phyloP scores from a whole-genome alignment of 2,888 invertebrate species.

The Acronicta leporina region DNA sequence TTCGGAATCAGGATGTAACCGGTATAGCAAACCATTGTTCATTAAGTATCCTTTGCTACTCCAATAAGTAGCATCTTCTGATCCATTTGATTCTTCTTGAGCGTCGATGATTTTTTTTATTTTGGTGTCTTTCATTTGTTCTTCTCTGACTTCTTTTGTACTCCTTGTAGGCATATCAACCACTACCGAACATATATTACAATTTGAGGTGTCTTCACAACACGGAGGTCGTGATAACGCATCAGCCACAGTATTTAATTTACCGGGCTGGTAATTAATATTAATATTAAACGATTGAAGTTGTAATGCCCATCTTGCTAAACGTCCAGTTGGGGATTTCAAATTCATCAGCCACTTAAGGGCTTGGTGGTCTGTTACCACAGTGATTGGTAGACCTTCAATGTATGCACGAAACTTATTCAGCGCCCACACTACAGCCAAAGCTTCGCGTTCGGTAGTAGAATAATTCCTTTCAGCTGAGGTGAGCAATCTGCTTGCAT shows the following conservation, averaged over 20 bases:
- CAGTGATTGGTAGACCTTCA: conserved; percentile 15
- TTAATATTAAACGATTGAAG: conserved; percentile 36
- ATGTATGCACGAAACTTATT: conserved; percentile 5
- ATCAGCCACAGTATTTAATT: conserved; percentile 42
- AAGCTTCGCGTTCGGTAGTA: conserved; percentile 23
- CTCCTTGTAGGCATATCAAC: conserved; percentile 10
- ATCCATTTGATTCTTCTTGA: conserved; percentile 1
- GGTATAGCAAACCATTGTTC: conserved; percentile 17
- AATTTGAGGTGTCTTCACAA: neutral
- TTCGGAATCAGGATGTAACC: conserved; percentile 5
- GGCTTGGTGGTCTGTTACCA: conserved; percentile 20
- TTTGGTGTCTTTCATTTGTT: conserved; percentile 9
- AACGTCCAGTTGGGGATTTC: conserved; percentile 10
- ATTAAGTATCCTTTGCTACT: conserved; percentile 15
- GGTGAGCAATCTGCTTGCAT: conserved; percentile 51
- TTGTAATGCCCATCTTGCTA: conserved; percentile 21
- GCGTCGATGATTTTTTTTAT: neutral
- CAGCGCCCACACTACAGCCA: conserved; percentile 45
- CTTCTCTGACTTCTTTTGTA: conserved; percentile 6
- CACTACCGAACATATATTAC: conserved; percentile 5
- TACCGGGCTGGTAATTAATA: conserved; percentile 20
- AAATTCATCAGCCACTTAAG: conserved; percentile 14
- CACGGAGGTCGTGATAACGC: conserved; percentile 9
- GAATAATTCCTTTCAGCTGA: conserved; percentile 52
- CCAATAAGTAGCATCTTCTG: conserved; percentile 3